These are phyloP conservation scores for Andrena bucephala DNA, from an alignment of 2,888 invertebrate genomes.

Conservation along the genomic window DNA sequence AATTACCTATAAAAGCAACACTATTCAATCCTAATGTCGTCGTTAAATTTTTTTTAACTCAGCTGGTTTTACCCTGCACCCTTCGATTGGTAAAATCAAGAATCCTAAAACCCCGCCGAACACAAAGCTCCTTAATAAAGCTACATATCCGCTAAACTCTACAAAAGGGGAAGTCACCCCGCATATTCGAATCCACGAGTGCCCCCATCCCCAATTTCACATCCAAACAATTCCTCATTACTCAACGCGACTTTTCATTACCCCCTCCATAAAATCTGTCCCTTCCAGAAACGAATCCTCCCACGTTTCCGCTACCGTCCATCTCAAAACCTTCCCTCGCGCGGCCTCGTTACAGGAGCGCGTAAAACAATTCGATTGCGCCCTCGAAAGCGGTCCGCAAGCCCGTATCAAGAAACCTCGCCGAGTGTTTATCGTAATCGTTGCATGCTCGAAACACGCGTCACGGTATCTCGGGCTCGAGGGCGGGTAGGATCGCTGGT, in stretches of 20 bases:
- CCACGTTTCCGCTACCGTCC: slow-evolving; percentile 5
- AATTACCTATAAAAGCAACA: no score
- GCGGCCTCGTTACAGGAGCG: slow-evolving; percentile 17
- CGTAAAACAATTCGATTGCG: slow-evolving; percentile 21
- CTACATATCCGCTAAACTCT: no score
- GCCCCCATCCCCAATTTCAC: not conserved
- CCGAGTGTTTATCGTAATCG: slow-evolving; percentile 24
- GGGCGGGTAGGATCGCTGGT: slow-evolving; percentile 50
- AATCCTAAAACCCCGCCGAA: no score
- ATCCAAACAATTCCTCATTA: slow-evolving; percentile 6
- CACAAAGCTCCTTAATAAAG: no score
- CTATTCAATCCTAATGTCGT: no score
- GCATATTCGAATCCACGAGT: not conserved
- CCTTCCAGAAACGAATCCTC: slow-evolving; percentile 11
- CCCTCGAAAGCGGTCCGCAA: not conserved
- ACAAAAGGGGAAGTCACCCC: not conserved
- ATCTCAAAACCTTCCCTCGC: slow-evolving; percentile 8
- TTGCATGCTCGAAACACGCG: slow-evolving; percentile 14
- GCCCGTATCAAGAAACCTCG: not conserved
- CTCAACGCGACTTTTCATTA: not conserved
- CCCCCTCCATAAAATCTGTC: slow-evolving; percentile 12
- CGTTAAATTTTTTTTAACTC: no score
- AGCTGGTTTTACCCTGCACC: no score
- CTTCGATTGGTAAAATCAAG: no score
- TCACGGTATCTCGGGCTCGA: slow-evolving; percentile 38